Evolutionary conservation across 2,888 invertebrate genomes (phyloP), one percentile per base, ranked within the genome.

Genomic region (Limnephilus auricula): DNA sequence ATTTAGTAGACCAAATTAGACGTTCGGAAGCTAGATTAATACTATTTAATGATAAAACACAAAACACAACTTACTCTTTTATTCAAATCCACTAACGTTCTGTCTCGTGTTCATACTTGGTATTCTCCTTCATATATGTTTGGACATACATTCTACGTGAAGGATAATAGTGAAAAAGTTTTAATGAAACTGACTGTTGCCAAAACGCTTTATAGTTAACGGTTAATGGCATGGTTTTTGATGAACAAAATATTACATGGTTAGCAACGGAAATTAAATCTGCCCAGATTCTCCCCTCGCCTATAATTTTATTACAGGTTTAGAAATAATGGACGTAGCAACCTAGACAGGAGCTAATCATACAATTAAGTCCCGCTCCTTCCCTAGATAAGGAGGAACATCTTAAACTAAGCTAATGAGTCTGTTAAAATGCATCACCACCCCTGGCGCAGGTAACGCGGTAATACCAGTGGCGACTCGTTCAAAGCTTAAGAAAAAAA

Each of bases 361-460:
- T 40, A 30, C 40, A 85, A 85, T 85, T 85, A 85, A 13, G 30
- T 45, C 15, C 85, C 25, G 40, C 30, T 85, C 40, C 40, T 40
- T 13, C 45, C 40, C 30, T 5, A 85, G 85, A 85, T 85, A 85
- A 45, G 37, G 85, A 65, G 85, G 30, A 30, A 85, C 85, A 85
- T 85, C 85, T 85, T 85, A 40, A 85, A 85, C 37, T 85, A 30
- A 30, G 85, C 40, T 85, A 85, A 85, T 85, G 40, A 85, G 85
- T 85, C 85, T 85, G 85, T 85, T 85, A 85, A 85, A 85, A 85
- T 85, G 85, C 85, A 85, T 85, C 85, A 85, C 85, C n/a, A 40
- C 40, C 85, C 85, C 85, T 25, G 30, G 30, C n/a, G n/a, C 30
- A 65, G 65, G 65, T 65, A 65, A 65, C 65, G 1, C 65, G 65